Percentiles rank a stretch among this genome's conserved stretches.
Evolutionary conservation across 37 sponge, comb jelly and placozoan species (phyloP).

Genomic region (Geodia barretti): DNA sequence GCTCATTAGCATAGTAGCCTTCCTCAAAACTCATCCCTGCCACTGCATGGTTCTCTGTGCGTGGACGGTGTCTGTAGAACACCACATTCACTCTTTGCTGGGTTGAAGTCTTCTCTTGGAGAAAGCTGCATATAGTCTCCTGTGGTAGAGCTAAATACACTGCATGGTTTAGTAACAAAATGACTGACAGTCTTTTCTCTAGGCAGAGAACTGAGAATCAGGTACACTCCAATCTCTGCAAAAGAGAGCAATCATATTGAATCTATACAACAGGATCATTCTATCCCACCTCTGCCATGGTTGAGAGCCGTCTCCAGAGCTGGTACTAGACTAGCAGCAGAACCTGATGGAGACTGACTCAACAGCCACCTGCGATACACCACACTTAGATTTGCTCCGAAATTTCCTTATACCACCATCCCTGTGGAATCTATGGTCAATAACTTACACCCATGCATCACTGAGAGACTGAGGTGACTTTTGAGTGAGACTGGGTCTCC

Average conservation of each 20-base stretch:
- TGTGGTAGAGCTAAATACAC: background rate
- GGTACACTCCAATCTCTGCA: slow-evolving; percentile 37
- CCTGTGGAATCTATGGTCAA: too few relatives aligned
- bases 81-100: slow-evolving; percentile 3
- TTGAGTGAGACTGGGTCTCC: slow-evolving; percentile 13
- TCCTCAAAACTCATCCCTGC: slow-evolving; percentile 7
- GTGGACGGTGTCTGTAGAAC: slow-evolving; percentile 17
- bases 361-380: background rate
- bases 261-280: background rate
- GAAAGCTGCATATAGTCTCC: slow-evolving; percentile 35
- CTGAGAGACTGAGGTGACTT: slow-evolving; percentile 3
- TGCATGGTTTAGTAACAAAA: background rate
- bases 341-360: background rate
- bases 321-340: background rate
- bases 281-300: too few relatives aligned
- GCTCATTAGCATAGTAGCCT: slow-evolving; percentile 23
- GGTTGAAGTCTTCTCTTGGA: slow-evolving; percentile 19
- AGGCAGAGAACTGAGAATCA: slow-evolving; percentile 19
- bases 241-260: background rate
- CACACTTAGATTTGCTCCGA: background rate
- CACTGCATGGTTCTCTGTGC: background rate
- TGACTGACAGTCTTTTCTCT: slow-evolving; percentile 13
- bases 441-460: slow-evolving; percentile 49
- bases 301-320: background rate
- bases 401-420: background rate